phyloP scores from a whole-genome alignment of 2,113 vertebrate species.

The Anhinga rufa region DNA sequence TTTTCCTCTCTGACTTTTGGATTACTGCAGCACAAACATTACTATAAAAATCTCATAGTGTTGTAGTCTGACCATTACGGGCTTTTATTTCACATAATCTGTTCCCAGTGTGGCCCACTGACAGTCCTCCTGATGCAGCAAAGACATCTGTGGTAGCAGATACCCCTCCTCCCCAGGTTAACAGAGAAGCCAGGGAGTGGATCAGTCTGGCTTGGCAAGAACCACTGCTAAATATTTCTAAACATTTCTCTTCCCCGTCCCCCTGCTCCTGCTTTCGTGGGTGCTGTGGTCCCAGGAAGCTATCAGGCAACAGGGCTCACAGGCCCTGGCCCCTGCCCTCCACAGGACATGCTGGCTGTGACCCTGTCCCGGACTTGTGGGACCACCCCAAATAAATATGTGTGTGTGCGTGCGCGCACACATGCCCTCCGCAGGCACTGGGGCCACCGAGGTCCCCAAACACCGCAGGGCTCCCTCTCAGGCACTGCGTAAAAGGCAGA shows the following conservation, averaged over 20 bases:
- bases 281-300: not conserved
- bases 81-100: not conserved
- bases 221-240: not conserved
- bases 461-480: fast-evolving
- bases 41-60: not conserved
- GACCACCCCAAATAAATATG: not conserved
- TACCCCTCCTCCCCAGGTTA: not conserved
- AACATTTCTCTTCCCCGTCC: not conserved
- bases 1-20: not conserved
- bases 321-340: not conserved
- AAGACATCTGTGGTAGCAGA: not conserved
- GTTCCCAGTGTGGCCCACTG: not conserved
- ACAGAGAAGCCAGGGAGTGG: not conserved
- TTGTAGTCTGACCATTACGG: fast-evolving
- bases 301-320: not conserved
- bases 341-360: not conserved
- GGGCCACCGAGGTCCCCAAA: not conserved
- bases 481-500: not conserved
- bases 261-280: not conserved
- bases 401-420: not conserved
- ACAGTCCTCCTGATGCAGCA: not conserved
- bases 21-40: not conserved
- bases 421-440: not conserved
- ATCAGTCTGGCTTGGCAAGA: not conserved
- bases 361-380: fast-evolving